Percentiles rank a stretch among this genome's conserved stretches.
Conservation (phyloP, 2,113 vertebrate genomes). For the Triplophysa tibetana region DNA sequence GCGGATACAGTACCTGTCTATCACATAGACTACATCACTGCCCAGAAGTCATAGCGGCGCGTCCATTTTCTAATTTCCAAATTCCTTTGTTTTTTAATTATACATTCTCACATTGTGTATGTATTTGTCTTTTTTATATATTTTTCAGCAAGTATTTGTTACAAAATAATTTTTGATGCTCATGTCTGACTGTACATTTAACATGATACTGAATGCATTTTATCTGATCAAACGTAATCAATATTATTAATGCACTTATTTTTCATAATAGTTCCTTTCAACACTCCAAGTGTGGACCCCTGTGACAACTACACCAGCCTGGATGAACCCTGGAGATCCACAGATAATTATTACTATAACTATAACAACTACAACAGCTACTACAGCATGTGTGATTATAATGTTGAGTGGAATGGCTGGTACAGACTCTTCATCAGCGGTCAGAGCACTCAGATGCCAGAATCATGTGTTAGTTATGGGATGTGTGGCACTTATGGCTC, state of each 20-base stretch:
- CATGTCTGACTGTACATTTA: too few species aligned
- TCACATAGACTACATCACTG: too few species aligned
- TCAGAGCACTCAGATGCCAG: not conserved
- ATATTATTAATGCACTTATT: not conserved
- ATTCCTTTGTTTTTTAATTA: too few species aligned
- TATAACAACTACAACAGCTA: not conserved
- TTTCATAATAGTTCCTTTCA: not conserved
- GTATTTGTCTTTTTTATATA: too few species aligned
- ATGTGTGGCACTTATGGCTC: not conserved
- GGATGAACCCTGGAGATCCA: constrained; percentile 10
- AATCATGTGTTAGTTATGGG: not conserved
- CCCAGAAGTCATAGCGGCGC: too few species aligned
- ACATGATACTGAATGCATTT: too few species aligned
- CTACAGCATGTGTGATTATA: not conserved
- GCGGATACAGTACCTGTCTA: too few species aligned
- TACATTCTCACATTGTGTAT: too few species aligned
- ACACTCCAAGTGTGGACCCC: not conserved
- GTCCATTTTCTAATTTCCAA: too few species aligned
- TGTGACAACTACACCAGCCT: constrained; percentile 14
- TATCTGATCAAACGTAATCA: not conserved
- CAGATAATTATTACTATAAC: not conserved
- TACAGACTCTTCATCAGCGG: too few species aligned
- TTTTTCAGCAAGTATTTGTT: too few species aligned
- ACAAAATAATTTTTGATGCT: too few species aligned
- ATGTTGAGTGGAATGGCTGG: not conserved